Conservation (phyloP, 2,797 vertebrate species). For the Sciurus carolinensis region DNA sequence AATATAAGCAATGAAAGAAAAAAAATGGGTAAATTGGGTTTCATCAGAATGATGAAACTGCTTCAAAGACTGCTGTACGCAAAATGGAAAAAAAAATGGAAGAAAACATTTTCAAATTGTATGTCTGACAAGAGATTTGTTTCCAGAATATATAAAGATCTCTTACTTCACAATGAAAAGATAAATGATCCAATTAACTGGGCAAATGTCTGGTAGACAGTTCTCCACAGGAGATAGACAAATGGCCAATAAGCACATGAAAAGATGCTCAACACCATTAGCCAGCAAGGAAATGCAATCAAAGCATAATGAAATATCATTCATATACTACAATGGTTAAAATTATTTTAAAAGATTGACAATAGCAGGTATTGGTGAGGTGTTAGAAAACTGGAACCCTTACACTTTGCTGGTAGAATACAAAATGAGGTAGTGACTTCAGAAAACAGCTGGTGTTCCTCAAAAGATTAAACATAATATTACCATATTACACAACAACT, state of each 20-base stretch:
- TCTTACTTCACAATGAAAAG: neutral
- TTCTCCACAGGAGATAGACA: neutral
- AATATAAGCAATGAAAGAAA: neutral
- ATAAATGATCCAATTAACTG: neutral
- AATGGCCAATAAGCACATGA: neutral
- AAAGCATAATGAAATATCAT: neutral
- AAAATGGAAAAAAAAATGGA: neutral
- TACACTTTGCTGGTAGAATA: rapidly evolving
- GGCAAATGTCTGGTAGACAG: neutral
- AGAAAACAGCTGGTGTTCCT: neutral
- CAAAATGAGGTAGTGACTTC: neutral
- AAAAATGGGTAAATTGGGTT: neutral
- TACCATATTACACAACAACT: neutral
- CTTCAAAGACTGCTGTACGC: neutral
- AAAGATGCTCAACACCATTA: neutral
- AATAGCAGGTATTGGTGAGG: neutral
- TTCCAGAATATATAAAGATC: neutral
- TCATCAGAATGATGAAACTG: neutral
- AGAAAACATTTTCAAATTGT: neutral
- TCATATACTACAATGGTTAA: neutral
- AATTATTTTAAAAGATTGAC: neutral
- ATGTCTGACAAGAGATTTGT: neutral
- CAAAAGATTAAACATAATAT: neutral
- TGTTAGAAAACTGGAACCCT: neutral
- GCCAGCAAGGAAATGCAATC: neutral